Percentiles rank a stretch among this genome's conserved stretches.
These are phyloP conservation scores for Loris lydekkerianus DNA, from an alignment of 2,797 vertebrate species.

Conservation along the genomic window DNA sequence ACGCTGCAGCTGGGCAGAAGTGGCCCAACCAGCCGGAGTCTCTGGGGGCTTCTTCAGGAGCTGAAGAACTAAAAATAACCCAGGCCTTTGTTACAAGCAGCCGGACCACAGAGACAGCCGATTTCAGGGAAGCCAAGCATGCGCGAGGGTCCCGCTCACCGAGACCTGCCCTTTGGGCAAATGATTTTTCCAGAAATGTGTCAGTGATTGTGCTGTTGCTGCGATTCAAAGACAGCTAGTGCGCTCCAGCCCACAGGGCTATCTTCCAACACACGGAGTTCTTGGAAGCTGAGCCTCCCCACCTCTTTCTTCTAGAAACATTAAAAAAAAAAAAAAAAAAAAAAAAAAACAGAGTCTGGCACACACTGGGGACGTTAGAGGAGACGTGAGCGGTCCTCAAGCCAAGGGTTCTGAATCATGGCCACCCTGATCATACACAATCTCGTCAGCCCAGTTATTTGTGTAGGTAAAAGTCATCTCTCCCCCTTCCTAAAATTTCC, in stretches of 20 bases:
- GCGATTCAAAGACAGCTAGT: slow-evolving; percentile 62
- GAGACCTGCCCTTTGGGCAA: slow-evolving; percentile 80
- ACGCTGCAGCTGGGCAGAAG: slow-evolving; percentile 37
- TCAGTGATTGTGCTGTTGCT: slow-evolving; percentile 54
- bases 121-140: slow-evolving; percentile 74
- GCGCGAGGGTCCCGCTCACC: slow-evolving; percentile 15
- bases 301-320: slow-evolving; percentile 66
- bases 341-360: background rate
- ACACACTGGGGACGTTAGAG: background rate
- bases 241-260: slow-evolving; percentile 37
- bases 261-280: slow-evolving; percentile 55
- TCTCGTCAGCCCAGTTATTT: background rate
- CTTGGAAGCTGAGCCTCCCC: slow-evolving; percentile 37
- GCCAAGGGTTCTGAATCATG: background rate
- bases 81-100: slow-evolving; percentile 78
- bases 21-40: slow-evolving; percentile 65
- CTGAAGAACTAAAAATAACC: slow-evolving; percentile 81
- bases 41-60: slow-evolving; percentile 74
- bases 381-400: background rate
- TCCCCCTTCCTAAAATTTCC: background rate
- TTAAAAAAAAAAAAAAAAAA: background rate
- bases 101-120: slow-evolving; percentile 64
- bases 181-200: slow-evolving; percentile 80
- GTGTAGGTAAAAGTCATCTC: background rate
- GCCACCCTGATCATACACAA: background rate